Percentiles rank a stretch among this genome's conserved stretches.
These are phyloP conservation scores for Hirundo rustica DNA, from an alignment of 2,797 vertebrate genomes.

Conservation along the genomic window DNA sequence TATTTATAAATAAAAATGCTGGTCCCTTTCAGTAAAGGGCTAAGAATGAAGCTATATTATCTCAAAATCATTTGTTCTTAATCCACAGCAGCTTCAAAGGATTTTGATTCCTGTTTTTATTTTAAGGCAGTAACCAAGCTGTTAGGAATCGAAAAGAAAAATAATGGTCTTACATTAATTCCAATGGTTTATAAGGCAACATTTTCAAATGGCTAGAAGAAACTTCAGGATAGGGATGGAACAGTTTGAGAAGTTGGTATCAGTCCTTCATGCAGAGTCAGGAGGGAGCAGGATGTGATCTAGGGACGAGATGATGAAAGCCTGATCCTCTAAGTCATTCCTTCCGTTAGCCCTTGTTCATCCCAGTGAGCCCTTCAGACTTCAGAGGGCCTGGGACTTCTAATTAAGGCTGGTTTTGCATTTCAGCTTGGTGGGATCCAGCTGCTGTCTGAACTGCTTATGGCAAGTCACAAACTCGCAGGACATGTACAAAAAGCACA, in stretches of 20 bases:
- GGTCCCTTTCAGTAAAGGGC: conserved; percentile 36
- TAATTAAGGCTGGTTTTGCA: not conserved
- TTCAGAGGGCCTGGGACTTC: not conserved
- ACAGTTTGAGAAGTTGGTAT: not conserved
- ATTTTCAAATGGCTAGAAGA: not conserved
- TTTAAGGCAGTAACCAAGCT: conserved; percentile 29
- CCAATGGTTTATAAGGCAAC: conserved; percentile 36
- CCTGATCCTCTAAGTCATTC: not conserved
- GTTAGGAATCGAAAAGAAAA: not conserved
- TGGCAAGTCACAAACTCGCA: not conserved
- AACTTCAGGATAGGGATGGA: not conserved
- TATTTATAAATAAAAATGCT: conserved; percentile 20
- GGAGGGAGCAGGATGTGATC: not conserved
- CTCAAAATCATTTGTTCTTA: not conserved
- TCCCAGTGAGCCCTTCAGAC: not conserved
- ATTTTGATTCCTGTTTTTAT: not conserved
- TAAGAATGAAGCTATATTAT: not conserved
- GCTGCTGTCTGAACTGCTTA: not conserved
- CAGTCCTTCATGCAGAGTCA: not conserved
- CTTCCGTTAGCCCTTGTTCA: not conserved
- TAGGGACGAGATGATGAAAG: not conserved
- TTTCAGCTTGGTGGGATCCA: conserved; percentile 9
- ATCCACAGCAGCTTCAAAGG: not conserved
- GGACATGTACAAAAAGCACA: not conserved
- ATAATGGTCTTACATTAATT: not conserved